Evolutionary conservation across 37 sponge, comb jelly and placozoan species (phyloP).

Genomic region (Lycopodina hypogea): DNA sequence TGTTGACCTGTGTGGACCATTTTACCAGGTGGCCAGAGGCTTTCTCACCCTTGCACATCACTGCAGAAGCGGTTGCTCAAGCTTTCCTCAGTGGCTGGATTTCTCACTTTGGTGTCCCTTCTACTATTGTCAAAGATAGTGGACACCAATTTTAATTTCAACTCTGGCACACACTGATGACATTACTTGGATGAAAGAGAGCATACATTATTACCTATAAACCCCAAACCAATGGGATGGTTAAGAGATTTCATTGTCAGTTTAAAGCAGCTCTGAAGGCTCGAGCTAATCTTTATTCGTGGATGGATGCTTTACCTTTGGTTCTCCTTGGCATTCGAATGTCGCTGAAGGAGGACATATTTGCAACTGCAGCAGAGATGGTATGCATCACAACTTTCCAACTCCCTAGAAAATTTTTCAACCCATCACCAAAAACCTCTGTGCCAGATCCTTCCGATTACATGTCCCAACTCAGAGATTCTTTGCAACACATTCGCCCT

Average conservation of each 20-base stretch:
- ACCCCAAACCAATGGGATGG: slow-evolving; percentile 61
- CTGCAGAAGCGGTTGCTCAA: slow-evolving; percentile 58
- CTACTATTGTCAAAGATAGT: slow-evolving; percentile 66
- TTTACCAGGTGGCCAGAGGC: slow-evolving; percentile 55
- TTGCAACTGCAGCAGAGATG: slow-evolving; percentile 62
- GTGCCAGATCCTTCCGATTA: slow-evolving; percentile 34
- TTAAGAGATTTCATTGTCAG: slow-evolving; percentile 58
- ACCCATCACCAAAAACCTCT: slow-evolving; percentile 23
- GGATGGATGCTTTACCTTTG: slow-evolving; percentile 63
- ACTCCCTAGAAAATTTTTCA: slow-evolving; percentile 68
- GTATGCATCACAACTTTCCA: slow-evolving; percentile 66
- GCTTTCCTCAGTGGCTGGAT: slow-evolving; percentile 67
- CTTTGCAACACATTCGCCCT: slow-evolving; percentile 27
- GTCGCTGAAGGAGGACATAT: slow-evolving; percentile 54
- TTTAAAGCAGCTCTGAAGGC: slow-evolving; percentile 64
- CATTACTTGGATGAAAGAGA: slow-evolving; percentile 40
- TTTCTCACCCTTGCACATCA: slow-evolving; percentile 36
- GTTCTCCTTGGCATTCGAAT: slow-evolving; percentile 64
- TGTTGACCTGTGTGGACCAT: slow-evolving; percentile 47
- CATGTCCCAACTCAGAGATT: slow-evolving; percentile 29
- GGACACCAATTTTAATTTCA: slow-evolving; percentile 65
- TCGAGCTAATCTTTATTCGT: slow-evolving; percentile 31
- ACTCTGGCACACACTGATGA: slow-evolving; percentile 43
- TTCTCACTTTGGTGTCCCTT: slow-evolving; percentile 64
- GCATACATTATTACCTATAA: slow-evolving; percentile 56